These are phyloP conservation scores for Metellina segmentata DNA, from an alignment of 2,888 invertebrate species.

Conservation along the genomic window DNA sequence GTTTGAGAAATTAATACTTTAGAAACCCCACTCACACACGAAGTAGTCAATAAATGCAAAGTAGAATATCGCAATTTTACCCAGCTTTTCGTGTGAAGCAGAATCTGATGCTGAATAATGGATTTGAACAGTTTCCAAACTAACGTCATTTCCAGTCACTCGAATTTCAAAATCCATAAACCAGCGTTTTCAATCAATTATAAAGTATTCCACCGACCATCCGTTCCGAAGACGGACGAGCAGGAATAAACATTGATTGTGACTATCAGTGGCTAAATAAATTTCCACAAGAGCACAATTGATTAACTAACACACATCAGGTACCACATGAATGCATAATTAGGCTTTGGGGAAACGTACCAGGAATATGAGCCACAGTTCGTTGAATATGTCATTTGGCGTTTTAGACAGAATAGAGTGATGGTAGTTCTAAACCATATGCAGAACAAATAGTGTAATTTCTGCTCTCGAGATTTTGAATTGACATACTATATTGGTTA, in stretches of 20 bases:
- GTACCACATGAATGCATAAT: conserved; percentile 20
- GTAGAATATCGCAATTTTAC: background rate
- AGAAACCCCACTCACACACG: background rate
- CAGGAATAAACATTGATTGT: background rate
- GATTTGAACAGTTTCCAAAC: background rate
- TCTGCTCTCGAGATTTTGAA: too few relatives aligned
- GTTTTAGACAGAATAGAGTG: too few relatives aligned
- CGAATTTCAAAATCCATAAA: conserved; percentile 19
- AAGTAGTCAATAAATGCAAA: background rate
- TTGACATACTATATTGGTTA: too few relatives aligned
- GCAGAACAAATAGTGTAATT: too few relatives aligned
- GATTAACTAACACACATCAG: conserved; percentile 20
- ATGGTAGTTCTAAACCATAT: too few relatives aligned
- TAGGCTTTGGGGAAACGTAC: background rate
- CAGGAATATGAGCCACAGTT: background rate
- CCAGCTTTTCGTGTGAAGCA: background rate
- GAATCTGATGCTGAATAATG: conserved; percentile 15
- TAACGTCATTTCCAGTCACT: background rate
- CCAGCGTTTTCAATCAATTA: conserved; percentile 19
- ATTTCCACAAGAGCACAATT: conserved; percentile 21
- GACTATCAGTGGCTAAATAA: conserved; percentile 22
- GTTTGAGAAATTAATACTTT: too few relatives aligned
- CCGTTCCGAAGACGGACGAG: background rate
- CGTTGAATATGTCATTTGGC: background rate
- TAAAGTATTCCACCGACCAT: background rate